Conservation (phyloP, 2,888 invertebrate species). For the Steinernema scapterisci region DNA sequence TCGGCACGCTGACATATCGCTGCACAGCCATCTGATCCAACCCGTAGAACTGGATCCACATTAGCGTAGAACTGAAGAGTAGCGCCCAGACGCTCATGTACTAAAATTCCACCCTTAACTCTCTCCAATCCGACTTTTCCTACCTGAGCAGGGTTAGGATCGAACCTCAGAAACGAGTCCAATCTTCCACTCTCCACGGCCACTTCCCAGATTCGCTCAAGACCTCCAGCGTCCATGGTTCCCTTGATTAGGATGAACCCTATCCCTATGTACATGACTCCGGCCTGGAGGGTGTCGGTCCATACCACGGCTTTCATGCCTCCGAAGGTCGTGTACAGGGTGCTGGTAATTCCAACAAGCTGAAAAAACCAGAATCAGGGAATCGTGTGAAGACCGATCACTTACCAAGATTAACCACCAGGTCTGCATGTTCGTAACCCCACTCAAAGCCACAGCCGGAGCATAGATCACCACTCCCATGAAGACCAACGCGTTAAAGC, state of each 20-base stretch:
- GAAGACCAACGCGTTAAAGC: conserved; percentile 31
- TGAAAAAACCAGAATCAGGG: neutral
- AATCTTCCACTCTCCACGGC: conserved; percentile 12
- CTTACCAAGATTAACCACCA: conserved; percentile 26
- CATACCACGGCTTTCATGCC: conserved; percentile 32
- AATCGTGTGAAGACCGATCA: neutral
- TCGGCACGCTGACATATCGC: conserved; percentile 5
- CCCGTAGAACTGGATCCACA: conserved; percentile 17
- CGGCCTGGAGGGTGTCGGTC: conserved; percentile 30
- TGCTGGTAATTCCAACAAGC: conserved; percentile 26
- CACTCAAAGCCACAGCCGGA: conserved; percentile 24
- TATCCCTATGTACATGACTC: conserved; percentile 13
- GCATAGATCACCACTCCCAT: conserved; percentile 32
- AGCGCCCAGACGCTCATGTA: conserved; percentile 21
- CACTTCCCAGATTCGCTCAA: conserved; percentile 1
- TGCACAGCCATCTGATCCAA: conserved; percentile 26
- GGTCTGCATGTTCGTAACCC: conserved; percentile 1
- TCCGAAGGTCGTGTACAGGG: conserved; percentile 33
- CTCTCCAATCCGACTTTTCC: neutral
- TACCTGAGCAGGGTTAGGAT: conserved; percentile 20
- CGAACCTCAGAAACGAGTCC: neutral
- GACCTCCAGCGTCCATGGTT: conserved; percentile 23
- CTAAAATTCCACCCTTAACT: neutral
- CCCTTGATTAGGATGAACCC: conserved; percentile 20
- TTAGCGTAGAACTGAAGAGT: neutral